Conservation (phyloP, 2,797 vertebrate species). For the Balearica regulorum region DNA sequence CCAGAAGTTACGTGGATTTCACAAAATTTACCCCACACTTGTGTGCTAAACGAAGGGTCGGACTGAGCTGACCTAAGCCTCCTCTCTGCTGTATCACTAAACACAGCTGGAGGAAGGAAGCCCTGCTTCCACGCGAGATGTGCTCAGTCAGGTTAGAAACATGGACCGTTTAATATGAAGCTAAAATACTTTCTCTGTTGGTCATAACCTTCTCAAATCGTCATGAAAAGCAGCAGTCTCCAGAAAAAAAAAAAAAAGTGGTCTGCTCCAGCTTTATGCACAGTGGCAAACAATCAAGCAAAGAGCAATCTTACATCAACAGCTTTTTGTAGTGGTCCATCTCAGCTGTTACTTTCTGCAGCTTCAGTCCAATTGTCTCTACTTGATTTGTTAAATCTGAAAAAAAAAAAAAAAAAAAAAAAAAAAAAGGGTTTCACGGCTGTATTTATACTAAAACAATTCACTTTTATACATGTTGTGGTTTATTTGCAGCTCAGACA, state of each 20-base stretch:
- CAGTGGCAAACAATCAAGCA: not conserved
- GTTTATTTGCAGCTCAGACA: not conserved
- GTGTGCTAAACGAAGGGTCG: not conserved
- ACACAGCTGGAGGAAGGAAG: not conserved
- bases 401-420: constrained; percentile 28
- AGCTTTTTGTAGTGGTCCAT: constrained; percentile 71
- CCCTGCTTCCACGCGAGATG: not conserved
- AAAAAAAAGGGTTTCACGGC: not conserved
- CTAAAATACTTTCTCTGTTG: not conserved
- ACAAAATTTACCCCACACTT: not conserved
- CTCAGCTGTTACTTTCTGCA: constrained; percentile 70
- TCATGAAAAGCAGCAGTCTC: not conserved
- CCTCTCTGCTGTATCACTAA: not conserved
- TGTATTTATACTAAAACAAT: not conserved
- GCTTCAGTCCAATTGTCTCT: constrained; percentile 62
- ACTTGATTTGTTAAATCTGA: constrained; percentile 67
- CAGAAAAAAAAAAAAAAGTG: too few relatives aligned
- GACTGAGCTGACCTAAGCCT: not conserved
- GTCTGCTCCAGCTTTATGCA: not conserved
- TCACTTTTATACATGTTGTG: rapidly evolving
- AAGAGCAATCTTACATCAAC: constrained; percentile 67
- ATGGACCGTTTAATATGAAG: rapidly evolving
- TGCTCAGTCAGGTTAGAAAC: not conserved
- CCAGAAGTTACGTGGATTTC: not conserved
- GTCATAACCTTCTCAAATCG: not conserved